Evolutionary conservation across 2,113 vertebrate species (phyloP).

Genomic region (Rhizomys pruinosus): DNA sequence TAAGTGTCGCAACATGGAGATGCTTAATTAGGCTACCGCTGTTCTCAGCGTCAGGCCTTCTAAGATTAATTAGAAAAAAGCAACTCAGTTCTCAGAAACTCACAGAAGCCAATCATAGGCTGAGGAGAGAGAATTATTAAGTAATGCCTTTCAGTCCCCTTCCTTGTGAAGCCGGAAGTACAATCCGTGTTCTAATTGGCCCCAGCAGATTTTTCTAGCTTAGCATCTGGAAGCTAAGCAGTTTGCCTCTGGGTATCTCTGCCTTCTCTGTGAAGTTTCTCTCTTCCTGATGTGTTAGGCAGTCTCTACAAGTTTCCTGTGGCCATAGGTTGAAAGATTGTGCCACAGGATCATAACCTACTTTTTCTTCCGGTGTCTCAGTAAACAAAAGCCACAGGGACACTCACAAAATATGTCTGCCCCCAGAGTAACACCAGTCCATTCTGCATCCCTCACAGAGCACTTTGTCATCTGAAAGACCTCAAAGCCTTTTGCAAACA

Average conservation of each 20-base stretch:
- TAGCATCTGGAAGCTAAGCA: background rate
- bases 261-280: slow-evolving; percentile 11
- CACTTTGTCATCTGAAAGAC: slow-evolving; percentile 54
- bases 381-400: slow-evolving; percentile 12
- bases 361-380: background rate
- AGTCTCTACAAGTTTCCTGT: slow-evolving; percentile 6
- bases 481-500: slow-evolving; percentile 28
- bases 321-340: background rate
- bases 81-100: slow-evolving; percentile 52
- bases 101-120: background rate
- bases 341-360: background rate
- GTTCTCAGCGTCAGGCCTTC: slow-evolving; percentile 43
- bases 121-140: slow-evolving; percentile 62
- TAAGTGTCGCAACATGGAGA: background rate
- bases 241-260: background rate
- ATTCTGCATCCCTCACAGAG: background rate
- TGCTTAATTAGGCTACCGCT: slow-evolving; percentile 63
- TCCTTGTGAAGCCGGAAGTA: background rate
- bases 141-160: background rate
- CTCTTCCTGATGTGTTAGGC: background rate
- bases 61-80: slow-evolving; percentile 32
- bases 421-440: background rate
- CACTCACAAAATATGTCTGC: background rate
- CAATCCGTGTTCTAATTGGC: slow-evolving; percentile 48
- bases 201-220: slow-evolving; percentile 44